phyloP scores from a whole-genome alignment of 2,113 vertebrate genomes.

The Lophochroa leadbeateri region DNA sequence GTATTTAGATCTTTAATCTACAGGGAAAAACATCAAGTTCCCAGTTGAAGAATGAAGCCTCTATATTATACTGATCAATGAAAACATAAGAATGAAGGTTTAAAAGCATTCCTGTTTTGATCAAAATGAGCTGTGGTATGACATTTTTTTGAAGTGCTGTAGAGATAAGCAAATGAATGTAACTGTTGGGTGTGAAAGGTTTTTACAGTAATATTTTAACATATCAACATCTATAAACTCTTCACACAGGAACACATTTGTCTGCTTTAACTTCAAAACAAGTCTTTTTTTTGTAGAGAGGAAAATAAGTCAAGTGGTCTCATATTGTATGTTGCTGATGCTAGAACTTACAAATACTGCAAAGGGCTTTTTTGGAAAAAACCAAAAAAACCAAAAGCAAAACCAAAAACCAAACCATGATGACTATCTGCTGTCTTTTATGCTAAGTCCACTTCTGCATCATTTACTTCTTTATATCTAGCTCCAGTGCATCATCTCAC shows the following conservation, averaged over 20 bases:
- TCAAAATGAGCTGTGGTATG: neutral
- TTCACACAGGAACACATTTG: neutral
- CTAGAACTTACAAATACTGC: neutral
- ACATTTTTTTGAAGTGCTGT: conserved; percentile 33
- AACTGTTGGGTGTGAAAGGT: neutral
- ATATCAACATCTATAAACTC: neutral
- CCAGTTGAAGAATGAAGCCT: neutral
- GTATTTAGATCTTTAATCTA: neutral
- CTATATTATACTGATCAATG: neutral
- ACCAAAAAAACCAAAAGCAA: neutral
- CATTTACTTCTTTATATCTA: neutral
- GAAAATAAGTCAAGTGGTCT: neutral
- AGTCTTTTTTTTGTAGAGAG: neutral
- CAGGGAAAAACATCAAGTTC: neutral
- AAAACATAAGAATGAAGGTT: conserved; percentile 21
- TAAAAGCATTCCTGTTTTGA: conserved; percentile 17
- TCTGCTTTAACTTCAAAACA: conserved; percentile 11
- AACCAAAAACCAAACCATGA: neutral
- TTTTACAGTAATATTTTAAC: conserved; percentile 29
- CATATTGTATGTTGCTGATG: neutral
- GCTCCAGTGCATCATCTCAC: neutral
- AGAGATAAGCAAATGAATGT: conserved; percentile 35
- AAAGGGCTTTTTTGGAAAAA: neutral
- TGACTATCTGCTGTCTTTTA: neutral
- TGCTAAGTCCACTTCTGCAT: conserved; percentile 14